A percentile compares a stretch with the other conserved stretches of the same genome.
Evolutionary conservation across 2,888 invertebrate genomes (phyloP).

Genomic region (Xestoiulus laeticollis): DNA sequence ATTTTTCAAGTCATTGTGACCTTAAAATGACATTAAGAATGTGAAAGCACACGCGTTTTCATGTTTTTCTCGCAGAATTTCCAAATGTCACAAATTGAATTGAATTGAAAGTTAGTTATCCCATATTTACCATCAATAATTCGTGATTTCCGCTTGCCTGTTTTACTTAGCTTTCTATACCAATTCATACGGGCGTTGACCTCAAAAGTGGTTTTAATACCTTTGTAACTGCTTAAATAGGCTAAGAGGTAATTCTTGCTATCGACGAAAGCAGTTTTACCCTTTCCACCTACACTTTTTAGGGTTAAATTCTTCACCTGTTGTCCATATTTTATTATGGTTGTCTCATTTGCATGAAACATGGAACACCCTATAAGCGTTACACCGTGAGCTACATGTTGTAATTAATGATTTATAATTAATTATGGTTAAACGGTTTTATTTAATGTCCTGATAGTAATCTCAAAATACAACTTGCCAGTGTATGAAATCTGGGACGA

Average conservation of each 20-base stretch:
- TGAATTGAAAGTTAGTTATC: background rate
- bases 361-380: background rate
- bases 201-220: slow-evolving; percentile 18
- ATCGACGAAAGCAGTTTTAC: background rate
- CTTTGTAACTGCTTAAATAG: background rate
- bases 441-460: background rate
- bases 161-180: background rate
- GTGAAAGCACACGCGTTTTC: background rate
- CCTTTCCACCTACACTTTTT: slow-evolving; percentile 36
- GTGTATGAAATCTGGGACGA: background rate
- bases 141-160: slow-evolving; percentile 21
- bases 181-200: background rate
- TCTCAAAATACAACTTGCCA: background rate
- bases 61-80: background rate
- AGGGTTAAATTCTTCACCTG: background rate
- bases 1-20: background rate
- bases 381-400: background rate
- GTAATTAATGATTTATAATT: background rate
- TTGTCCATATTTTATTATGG: background rate
- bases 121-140: background rate
- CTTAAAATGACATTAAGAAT: background rate
- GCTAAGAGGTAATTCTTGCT: slow-evolving; percentile 36
- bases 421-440: background rate
- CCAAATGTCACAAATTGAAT: background rate
- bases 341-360: background rate